Base-by-base conservation (phyloP, 2,797 vertebrate species). In the Columba guinea region DNA sequence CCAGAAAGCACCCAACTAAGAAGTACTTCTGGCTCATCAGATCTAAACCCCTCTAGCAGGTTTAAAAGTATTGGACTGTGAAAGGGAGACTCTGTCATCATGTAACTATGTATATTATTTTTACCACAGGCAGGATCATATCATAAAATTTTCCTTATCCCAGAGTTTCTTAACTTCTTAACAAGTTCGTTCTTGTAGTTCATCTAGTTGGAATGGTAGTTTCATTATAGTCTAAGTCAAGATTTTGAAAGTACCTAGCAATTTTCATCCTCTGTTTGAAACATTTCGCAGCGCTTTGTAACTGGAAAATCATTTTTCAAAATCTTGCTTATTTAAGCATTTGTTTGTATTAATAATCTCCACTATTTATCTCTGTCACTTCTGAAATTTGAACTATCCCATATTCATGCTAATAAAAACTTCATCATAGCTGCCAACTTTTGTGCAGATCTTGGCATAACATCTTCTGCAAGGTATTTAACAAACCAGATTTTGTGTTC, bases 381-480 rank as follows among this genome's bases (percentile, higher is more conserved):
- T 93, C 64, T 90, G 51, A 91, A 93, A 90, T 92, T 76, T 89
- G 52, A 93, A 6, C 55, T 53, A 32, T 67, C 52, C 37, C 4
- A 2, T 93, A 83, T 70, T 92, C 41, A 34, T 55, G n/a, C 52
- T 83, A 74, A 67, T 74, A 86, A 81, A 88, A 75, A 58, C 67
- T 90, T 91, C 56, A 60, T 70, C 17, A 11, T 70, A 77, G 37
- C 89, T 90, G 70, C 75, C 89, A 95, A 56, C 34, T 87, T 94
- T 67, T 70, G 49, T 8, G 2, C 71, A 69, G 64, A 81, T 95
- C 56, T 75, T 93, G 71, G 53, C 75, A 74, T 84, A 81, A 75
- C 13, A 79, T 90, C 67, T 62, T 76, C 52, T 59, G 26, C 20
- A 93, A 88, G 53, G 84, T 94, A 87, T 80, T 95, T 95, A 82